These are phyloP conservation scores for Hylomyscus alleni DNA, from an alignment of 2,797 vertebrate genomes.

Conservation along the genomic window DNA sequence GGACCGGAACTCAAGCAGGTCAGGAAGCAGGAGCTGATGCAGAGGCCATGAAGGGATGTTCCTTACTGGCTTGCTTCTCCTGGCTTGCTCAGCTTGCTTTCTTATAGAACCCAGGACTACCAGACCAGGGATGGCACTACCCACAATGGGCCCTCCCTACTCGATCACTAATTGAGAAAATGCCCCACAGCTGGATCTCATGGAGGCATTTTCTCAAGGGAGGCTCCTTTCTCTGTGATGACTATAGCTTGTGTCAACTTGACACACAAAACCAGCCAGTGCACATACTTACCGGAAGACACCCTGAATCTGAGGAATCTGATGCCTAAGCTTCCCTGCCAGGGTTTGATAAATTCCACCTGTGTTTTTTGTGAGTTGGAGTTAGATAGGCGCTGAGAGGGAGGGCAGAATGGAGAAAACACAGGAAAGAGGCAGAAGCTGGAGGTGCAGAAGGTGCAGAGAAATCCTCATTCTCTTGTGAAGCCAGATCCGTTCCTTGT, in stretches of 20 bases:
- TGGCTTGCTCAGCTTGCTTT: neutral
- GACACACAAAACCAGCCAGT: neutral
- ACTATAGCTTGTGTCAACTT: neutral
- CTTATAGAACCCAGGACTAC: neutral
- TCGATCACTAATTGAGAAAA: neutral
- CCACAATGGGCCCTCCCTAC: neutral
- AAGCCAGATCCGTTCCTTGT: neutral
- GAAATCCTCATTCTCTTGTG: neutral
- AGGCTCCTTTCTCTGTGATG: neutral
- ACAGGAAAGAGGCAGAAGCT: neutral
- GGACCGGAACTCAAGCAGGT: too few species aligned
- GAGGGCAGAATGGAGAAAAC: rapidly evolving
- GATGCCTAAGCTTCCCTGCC: neutral
- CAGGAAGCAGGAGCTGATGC: too few species aligned
- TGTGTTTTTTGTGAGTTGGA: too few species aligned
- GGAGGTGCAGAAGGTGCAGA: neutral
- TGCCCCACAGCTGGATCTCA: neutral
- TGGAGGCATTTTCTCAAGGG: neutral
- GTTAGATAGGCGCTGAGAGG: neutral
- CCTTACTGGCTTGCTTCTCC: neutral
- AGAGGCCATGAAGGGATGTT: too few species aligned
- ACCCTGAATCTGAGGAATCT: neutral
- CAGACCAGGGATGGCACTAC: neutral
- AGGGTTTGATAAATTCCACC: neutral
- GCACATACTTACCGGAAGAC: neutral